These are phyloP conservation scores for Cercopithecus mona DNA, from an alignment of 2,113 vertebrate genomes.

Conservation along the genomic window DNA sequence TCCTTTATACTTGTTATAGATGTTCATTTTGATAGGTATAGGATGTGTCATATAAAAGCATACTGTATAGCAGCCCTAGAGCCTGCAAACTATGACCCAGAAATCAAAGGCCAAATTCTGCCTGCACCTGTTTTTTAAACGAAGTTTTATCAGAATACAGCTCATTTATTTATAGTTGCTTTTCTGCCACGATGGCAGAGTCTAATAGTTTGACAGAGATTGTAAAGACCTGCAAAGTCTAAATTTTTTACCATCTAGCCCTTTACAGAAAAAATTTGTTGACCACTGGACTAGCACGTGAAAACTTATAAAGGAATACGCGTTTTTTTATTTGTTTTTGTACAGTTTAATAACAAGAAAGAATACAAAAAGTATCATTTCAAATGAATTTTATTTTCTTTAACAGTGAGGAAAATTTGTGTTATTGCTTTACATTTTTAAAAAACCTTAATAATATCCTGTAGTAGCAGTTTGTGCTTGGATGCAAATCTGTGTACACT, in stretches of 20 bases:
- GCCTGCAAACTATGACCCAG: background rate
- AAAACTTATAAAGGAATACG: background rate
- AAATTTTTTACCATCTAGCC: background rate
- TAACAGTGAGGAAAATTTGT: background rate
- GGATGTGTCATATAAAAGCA: background rate
- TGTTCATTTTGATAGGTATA: background rate
- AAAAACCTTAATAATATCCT: background rate
- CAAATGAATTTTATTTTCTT: background rate
- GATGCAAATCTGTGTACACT: background rate
- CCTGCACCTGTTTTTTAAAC: background rate
- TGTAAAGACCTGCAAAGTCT: background rate
- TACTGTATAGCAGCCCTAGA: background rate
- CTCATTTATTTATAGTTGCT: background rate
- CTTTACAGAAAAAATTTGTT: conserved; percentile 14
- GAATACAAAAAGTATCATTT: background rate
- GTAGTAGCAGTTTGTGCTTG: background rate
- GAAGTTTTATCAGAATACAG: background rate
- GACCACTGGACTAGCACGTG: background rate
- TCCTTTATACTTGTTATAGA: background rate
- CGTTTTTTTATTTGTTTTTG: background rate
- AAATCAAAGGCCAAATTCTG: background rate
- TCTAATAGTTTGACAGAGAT: background rate
- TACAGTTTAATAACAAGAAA: background rate
- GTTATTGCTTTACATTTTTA: conserved; percentile 5
- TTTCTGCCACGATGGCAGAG: background rate